phyloP scores from a whole-genome alignment of 92 coral and sea anemone species.

The Epizoanthus stellaris region DNA sequence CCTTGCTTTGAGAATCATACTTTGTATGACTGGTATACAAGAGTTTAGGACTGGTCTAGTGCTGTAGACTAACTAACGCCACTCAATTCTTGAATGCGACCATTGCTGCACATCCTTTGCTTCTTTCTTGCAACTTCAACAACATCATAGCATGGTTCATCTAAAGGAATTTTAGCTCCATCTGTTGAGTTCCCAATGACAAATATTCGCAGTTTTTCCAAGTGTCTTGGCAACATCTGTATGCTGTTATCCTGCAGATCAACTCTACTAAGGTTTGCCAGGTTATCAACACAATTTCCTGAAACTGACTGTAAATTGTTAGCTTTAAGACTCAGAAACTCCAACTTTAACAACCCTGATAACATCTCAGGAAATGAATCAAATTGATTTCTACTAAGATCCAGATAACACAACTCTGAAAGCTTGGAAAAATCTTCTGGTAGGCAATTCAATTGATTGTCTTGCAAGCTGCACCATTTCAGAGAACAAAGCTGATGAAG shows the following conservation, averaged over 20 bases:
- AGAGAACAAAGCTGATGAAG: conserved; percentile 65
- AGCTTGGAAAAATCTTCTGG: conserved; percentile 74
- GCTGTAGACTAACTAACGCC: neutral
- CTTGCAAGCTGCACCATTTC: conserved; percentile 81
- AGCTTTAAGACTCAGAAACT: conserved; percentile 66
- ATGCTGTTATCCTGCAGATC: conserved; percentile 82
- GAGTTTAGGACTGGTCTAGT: too few relatives aligned
- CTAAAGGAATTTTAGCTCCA: conserved; percentile 31
- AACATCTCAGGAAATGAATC: conserved; percentile 68
- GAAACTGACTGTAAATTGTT: conserved; percentile 72
- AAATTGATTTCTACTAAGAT: conserved; percentile 80
- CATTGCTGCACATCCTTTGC: conserved; percentile 6
- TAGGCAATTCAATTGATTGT: conserved; percentile 73
- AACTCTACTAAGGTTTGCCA: conserved; percentile 67
- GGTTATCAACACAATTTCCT: conserved; percentile 35
- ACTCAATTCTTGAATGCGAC: neutral
- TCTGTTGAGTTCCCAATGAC: conserved; percentile 59
- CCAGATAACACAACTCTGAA: conserved; percentile 65
- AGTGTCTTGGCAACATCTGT: conserved; percentile 70
- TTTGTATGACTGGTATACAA: too few relatives aligned
- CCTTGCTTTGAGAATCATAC: too few relatives aligned
- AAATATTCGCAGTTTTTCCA: conserved; percentile 77
- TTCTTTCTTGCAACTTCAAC: conserved; percentile 51
- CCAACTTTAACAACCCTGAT: conserved; percentile 65
- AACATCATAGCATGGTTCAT: conserved; percentile 58